Evolutionary conservation across 2,888 invertebrate species (phyloP).

Genomic region (Drosophila pegasa): DNA sequence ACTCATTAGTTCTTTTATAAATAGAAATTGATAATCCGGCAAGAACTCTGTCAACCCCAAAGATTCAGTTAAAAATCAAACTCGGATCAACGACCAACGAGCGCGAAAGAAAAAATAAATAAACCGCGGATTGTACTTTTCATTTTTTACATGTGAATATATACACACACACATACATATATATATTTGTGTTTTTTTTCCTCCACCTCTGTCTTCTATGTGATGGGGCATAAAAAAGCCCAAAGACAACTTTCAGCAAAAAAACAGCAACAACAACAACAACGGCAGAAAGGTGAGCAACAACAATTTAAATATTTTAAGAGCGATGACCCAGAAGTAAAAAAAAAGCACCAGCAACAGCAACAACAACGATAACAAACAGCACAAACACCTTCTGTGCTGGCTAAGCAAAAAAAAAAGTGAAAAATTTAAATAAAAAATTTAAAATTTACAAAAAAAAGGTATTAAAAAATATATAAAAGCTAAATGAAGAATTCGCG

Average conservation of each 20-base stretch:
- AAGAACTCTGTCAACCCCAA: conserved; percentile 39
- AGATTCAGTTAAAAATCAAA: conserved; percentile 70
- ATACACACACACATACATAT: conserved; percentile 28
- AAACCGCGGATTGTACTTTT: conserved; percentile 65
- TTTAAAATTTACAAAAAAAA: conserved; percentile 32
- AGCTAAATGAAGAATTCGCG: conserved; percentile 48
- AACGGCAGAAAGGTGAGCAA: conserved; percentile 48
- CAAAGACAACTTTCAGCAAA: conserved; percentile 81
- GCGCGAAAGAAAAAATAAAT: conserved; percentile 6
- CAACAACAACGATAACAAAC: conserved; percentile 44
- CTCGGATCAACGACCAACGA: conserved; percentile 73
- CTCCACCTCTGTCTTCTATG: conserved; percentile 68
- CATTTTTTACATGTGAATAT: conserved; percentile 61
- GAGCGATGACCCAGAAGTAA: conserved; percentile 81
- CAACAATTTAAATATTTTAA: conserved; percentile 80
- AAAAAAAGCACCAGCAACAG: conserved; percentile 43
- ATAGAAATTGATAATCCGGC: conserved; percentile 58
- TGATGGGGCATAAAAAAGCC: conserved; percentile 66
- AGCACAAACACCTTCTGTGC: conserved; percentile 73
- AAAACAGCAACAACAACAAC: conserved; percentile 61
- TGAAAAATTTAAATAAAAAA: conserved; percentile 39
- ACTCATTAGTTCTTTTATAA: conserved; percentile 49
- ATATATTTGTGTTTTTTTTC: conserved; percentile 10
- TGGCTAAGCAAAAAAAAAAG: conserved; percentile 46
- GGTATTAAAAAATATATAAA: conserved; percentile 36